These are phyloP conservation scores for Sciurus vulgaris DNA, from an alignment of 2,797 vertebrate species.

Conservation along the genomic window DNA sequence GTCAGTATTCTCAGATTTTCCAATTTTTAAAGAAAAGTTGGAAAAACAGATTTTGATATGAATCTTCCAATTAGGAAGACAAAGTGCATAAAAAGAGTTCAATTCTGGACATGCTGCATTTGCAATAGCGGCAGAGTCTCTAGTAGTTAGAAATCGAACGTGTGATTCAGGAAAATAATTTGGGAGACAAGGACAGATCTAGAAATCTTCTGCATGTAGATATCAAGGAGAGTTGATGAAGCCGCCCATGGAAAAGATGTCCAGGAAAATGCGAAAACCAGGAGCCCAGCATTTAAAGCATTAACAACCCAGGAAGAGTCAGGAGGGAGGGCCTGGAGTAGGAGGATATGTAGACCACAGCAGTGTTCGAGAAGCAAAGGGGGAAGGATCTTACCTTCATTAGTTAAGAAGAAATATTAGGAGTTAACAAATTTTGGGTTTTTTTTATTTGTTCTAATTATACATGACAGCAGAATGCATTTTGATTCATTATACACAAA, in stretches of 20 bases:
- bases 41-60: not conserved
- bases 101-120: not conserved
- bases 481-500: too few species aligned
- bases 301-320: not conserved
- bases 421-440: not conserved
- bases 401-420: not conserved
- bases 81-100: not conserved
- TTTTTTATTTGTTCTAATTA: too few species aligned
- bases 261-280: not conserved
- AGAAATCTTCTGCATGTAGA: not conserved
- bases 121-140: not conserved
- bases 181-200: not conserved
- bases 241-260: not conserved
- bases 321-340: not conserved
- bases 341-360: not conserved
- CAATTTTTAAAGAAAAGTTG: not conserved
- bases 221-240: not conserved
- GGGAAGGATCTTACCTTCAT: not conserved
- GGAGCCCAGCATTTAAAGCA: not conserved
- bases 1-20: not conserved
- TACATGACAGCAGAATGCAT: too few species aligned
- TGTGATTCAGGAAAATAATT: not conserved
- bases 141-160: not conserved
- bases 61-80: not conserved
- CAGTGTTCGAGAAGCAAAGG: not conserved